Conservation (phyloP, 2,797 vertebrate genomes). For the Typhlichthys eigenmanni region DNA sequence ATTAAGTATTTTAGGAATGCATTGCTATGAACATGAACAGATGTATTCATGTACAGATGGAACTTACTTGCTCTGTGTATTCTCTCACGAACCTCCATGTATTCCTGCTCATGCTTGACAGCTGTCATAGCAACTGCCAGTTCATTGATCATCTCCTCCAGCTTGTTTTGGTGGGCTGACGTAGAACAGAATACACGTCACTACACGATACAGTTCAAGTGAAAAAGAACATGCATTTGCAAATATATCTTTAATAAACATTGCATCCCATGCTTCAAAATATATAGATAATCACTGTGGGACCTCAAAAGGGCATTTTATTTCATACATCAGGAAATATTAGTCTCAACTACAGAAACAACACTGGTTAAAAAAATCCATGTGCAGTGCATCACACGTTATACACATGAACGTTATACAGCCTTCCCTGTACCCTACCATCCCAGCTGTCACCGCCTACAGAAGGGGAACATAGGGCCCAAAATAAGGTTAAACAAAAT, state of each 20-base stretch:
- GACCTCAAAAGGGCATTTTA: no score
- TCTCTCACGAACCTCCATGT: constrained; percentile 99
- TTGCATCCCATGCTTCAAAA: neutral
- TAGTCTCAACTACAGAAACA: constrained; percentile 51
- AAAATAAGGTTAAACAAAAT: constrained; percentile 31
- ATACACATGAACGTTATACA: constrained; percentile 21
- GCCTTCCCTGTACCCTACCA: constrained; percentile 73
- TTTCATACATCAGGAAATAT: constrained; percentile 26
- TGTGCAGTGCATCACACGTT: constrained; percentile 49
- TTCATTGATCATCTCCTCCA: constrained; percentile 99
- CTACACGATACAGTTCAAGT: rapidly evolving
- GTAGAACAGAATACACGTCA: constrained; percentile 3
- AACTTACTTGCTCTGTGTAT: constrained; percentile 98
- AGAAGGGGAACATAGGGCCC: constrained; percentile 40
- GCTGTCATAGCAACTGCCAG: constrained; percentile 97
- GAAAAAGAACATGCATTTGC: constrained; percentile 33
- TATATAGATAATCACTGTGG: neutral
- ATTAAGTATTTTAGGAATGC: neutral
- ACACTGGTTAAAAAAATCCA: constrained; percentile 58
- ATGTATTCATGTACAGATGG: neutral
- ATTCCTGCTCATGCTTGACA: constrained; percentile 98
- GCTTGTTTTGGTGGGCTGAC: constrained; percentile 97
- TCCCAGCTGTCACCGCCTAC: constrained; percentile 81
- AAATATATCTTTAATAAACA: neutral
- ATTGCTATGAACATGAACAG: neutral